A percentile compares a stretch with the other conserved stretches of the same genome.
Conservation (phyloP, 2,888 invertebrate genomes). For the Rhamnusium bicolor region DNA sequence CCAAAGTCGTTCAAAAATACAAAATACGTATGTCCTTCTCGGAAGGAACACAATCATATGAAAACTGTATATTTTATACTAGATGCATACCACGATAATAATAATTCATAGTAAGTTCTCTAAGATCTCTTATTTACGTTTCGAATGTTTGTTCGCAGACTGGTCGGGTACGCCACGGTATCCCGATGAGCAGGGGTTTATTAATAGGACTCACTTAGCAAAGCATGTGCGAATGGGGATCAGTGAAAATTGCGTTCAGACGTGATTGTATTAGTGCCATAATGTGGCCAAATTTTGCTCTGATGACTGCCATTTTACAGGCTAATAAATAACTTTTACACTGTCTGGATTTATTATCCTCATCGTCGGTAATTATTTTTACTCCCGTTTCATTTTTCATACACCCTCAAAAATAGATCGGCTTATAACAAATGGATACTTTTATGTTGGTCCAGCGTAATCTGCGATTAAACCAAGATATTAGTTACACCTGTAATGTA, state of each 20-base stretch:
- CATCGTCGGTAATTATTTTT: slow-evolving; percentile 39
- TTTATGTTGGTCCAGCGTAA: slow-evolving; percentile 4
- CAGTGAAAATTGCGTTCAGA: slow-evolving; percentile 37
- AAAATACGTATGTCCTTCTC: too few relatives aligned
- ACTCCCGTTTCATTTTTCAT: slow-evolving; percentile 34
- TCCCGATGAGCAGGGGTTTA: slow-evolving; percentile 19
- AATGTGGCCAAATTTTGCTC: slow-evolving; percentile 34
- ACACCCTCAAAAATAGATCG: slow-evolving; percentile 23
- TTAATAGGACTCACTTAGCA: slow-evolving; percentile 33
- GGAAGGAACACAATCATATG: too few relatives aligned
- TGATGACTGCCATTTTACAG: slow-evolving; percentile 33
- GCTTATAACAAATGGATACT: slow-evolving; percentile 25
- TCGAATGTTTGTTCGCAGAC: background rate
- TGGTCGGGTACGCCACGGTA: background rate
- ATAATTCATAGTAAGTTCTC: background rate
- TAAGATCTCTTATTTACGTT: background rate
- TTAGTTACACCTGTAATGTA: slow-evolving; percentile 3
- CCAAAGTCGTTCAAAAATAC: too few relatives aligned
- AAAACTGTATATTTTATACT: too few relatives aligned
- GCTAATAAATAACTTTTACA: slow-evolving; percentile 39
- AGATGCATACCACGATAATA: background rate
- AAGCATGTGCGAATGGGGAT: slow-evolving; percentile 31
- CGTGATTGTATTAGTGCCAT: slow-evolving; percentile 39
- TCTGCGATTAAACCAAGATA: background rate
- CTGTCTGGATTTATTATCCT: slow-evolving; percentile 33